Base-by-base conservation (phyloP, 2,113 vertebrate genomes). In the Erinaceus europaeus region DNA sequence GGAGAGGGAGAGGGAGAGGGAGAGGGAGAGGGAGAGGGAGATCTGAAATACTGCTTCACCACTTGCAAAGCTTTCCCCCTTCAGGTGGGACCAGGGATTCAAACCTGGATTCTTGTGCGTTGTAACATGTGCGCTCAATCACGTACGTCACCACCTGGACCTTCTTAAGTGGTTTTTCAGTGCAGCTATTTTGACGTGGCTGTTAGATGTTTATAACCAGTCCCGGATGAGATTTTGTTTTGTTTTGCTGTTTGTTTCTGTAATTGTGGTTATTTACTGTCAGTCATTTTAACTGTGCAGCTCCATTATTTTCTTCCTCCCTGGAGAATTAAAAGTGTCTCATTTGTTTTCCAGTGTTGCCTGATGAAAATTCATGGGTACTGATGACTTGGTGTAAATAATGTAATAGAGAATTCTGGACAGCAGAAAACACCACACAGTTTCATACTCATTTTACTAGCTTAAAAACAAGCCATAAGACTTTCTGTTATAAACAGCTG, bases 361-460 rank as follows among this genome's bases (percentile, higher is more conserved):
- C 68, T 64, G 59, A 77, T 90, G 81, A 83, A 65, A 91, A 88
- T 88, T 57, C 84, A 61, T 38, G 61, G 74, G 13, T 38, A 10
- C 20, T 4, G 1, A 20, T 25, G 52, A 77, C 69, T 94, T 64
- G 3, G 29, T 42, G 46, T 61, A 86, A 53, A 84, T 88, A 53
- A 88, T 80, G 55, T 86, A 53, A 77, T 44, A 86, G 73, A 78
- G 59, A 69, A 86, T 93, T 84, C 73, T 84, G 87, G 76, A 87
- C 91, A 90, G 48, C 15, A 71, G 29, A 84, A 75, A 65, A 77
- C n/a, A 23, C 2, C 20, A 1, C 0, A 1, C 29, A 18, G 12
- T 55, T 83, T 69, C 80, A 50, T 55, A 53, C 46, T 73, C 23
- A 79, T 80, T 88, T 86, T 61, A 32, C 13, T 65, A 69, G 29